Evolutionary conservation across 2,797 vertebrate species (phyloP).

Genomic region (Anabacerthia variegaticeps): DNA sequence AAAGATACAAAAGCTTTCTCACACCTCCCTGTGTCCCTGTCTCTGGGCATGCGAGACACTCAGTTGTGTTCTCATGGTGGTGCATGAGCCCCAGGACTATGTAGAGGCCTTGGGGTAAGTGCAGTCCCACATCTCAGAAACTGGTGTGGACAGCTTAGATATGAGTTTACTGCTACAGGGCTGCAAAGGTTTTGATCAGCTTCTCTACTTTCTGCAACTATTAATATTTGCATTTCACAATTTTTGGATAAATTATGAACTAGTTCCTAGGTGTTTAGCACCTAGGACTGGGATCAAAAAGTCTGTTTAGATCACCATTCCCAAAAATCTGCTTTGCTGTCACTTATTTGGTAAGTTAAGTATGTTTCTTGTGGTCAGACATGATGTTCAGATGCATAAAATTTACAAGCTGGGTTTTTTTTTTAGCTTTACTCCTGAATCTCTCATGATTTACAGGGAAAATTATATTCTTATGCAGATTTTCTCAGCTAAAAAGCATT

Average conservation of each 20-base stretch:
- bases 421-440: neutral
- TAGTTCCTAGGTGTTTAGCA: neutral
- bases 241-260: neutral
- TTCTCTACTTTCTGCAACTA: neutral
- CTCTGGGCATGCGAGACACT: neutral
- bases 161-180: neutral
- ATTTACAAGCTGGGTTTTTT: accelerated
- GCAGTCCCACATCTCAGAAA: neutral
- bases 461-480: neutral
- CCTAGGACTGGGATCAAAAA: neutral
- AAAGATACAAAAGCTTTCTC: neutral
- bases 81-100: too few species aligned
- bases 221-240: neutral
- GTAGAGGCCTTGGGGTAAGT: neutral
- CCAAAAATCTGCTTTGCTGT: neutral
- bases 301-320: accelerated
- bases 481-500: neutral
- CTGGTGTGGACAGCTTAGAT: neutral
- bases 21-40: neutral
- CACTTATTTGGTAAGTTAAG: neutral
- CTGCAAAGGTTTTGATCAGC: neutral
- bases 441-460: neutral
- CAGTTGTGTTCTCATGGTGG: neutral
- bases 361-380: accelerated
- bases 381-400: neutral